Evolutionary conservation across 2,113 vertebrate genomes (phyloP), one percentile per base, ranked within the genome.

Genomic region (Paralichthys olivaceus): DNA sequence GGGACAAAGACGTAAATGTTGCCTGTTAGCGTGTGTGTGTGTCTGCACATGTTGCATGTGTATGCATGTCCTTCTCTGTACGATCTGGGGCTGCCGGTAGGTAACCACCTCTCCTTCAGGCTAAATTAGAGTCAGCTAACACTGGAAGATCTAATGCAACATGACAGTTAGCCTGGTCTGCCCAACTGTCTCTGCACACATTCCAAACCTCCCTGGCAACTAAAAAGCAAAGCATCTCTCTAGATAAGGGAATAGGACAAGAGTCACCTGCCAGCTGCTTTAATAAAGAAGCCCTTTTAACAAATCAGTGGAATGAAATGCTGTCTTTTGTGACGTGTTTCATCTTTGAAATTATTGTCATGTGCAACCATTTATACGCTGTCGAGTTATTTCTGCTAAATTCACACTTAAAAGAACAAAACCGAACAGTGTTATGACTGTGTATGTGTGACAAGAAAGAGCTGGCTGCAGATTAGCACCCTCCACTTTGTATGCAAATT

Each of bases 91-190:
- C 79, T 84, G 58, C 69, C 83, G 9, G 74, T 55, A 70, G 75
- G 87, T 75, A 89, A 85, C 87, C 85, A 83, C 89, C 91, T 88
- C 69, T 71, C 79, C 89, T 90, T 82, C 73, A 43, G 86, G 91
- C 86, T 77, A 90, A 77, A 80, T 56, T 49, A 32, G 71, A 91
- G 78, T 79, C 82, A 83, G 75, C 72, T 63, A 77, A 80, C 54
- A 34, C 80, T 67, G 25, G 65, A 58, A 37, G 70, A 87, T 71
- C 67, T 87, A 79, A 92, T 87, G 54, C 76, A 77, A 75, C 63
- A 29, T 89, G 91, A 90, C 92, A 92, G 86, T 69, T 72, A 45
- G 83, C 70, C 78, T 76, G 72, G 72, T 68, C 62, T 75, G 71
- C 68, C 69, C 53, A 69, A 80, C 66, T 66, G 68, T 77, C 79